Evolutionary conservation across 2,888 invertebrate species (phyloP).

Genomic region (Ceratothoa steindachneri): DNA sequence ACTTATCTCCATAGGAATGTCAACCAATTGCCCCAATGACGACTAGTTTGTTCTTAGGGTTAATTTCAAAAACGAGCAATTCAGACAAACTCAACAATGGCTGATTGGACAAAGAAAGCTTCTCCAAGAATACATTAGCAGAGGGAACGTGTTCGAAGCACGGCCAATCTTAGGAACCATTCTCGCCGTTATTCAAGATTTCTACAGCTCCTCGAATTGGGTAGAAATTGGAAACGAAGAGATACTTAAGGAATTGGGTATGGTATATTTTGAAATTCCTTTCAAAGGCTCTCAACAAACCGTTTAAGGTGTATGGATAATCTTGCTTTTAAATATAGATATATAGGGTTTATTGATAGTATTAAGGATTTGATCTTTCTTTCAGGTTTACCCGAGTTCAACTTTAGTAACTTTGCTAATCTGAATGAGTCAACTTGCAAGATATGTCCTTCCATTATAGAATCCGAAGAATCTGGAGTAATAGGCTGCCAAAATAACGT

Average conservation of each 20-base stretch:
- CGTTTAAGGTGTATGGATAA: no score
- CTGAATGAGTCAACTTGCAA: neutral
- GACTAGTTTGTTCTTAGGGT: no score
- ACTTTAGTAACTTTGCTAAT: neutral
- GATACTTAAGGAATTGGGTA: slow-evolving; percentile 8
- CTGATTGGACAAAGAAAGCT: slow-evolving; percentile 36
- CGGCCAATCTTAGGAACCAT: slow-evolving; percentile 28
- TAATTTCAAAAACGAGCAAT: slow-evolving; percentile 28
- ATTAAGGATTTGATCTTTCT: neutral
- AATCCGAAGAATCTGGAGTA: neutral
- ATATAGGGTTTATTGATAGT: no score
- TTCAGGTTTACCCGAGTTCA: neutral
- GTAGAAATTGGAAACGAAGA: slow-evolving; percentile 36
- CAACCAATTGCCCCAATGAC: no score
- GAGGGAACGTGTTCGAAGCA: slow-evolving; percentile 21
- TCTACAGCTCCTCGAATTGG: slow-evolving; percentile 47
- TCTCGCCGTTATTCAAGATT: slow-evolving; percentile 43
- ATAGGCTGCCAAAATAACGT: neutral
- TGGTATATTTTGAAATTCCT: neutral
- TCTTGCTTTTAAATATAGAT: neutral
- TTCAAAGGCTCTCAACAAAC: neutral
- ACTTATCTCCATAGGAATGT: no score
- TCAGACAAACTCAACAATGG: slow-evolving; percentile 50
- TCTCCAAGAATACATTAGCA: slow-evolving; percentile 9
- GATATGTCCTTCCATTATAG: neutral